Evolutionary conservation across 2,888 invertebrate genomes (phyloP).

Genomic region (Apotomis turbidana): DNA sequence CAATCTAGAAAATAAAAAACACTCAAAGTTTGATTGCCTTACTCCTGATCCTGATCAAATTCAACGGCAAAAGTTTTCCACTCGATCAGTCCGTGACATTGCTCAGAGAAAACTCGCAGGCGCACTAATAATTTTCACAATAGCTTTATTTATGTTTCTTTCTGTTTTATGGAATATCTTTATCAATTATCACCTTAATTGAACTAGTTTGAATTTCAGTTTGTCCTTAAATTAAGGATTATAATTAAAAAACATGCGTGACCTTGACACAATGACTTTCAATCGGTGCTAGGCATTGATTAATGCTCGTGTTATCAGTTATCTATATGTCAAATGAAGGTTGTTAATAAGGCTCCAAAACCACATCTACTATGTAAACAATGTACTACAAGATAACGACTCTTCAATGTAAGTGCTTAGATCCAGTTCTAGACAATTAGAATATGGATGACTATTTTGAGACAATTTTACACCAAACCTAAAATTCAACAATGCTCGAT

Average conservation of each 20-base stretch:
- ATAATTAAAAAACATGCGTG: not conserved
- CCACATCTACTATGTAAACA: not conserved
- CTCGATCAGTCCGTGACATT: slow-evolving; percentile 13
- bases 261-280: slow-evolving; percentile 24
- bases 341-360: slow-evolving; percentile 19
- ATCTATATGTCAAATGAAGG: slow-evolving; percentile 37
- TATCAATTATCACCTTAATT: not conserved
- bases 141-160: not conserved
- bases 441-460: no score
- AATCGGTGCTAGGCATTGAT: slow-evolving; percentile 23
- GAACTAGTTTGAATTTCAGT: not conserved
- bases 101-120: slow-evolving; percentile 24
- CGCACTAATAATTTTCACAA: not conserved
- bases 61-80: slow-evolving; percentile 33
- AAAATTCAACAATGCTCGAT: no score
- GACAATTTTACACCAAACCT: no score
- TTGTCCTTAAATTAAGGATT: not conserved
- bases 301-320: slow-evolving; percentile 20
- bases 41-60: slow-evolving; percentile 20
- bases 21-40: not conserved
- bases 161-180: not conserved
- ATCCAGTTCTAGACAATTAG: not conserved
- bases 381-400: slow-evolving; percentile 6
- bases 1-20: no score
- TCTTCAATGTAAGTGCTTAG: not conserved